Base-by-base conservation (phyloP, 2,797 vertebrate species). In the Lepus oiostolus region DNA sequence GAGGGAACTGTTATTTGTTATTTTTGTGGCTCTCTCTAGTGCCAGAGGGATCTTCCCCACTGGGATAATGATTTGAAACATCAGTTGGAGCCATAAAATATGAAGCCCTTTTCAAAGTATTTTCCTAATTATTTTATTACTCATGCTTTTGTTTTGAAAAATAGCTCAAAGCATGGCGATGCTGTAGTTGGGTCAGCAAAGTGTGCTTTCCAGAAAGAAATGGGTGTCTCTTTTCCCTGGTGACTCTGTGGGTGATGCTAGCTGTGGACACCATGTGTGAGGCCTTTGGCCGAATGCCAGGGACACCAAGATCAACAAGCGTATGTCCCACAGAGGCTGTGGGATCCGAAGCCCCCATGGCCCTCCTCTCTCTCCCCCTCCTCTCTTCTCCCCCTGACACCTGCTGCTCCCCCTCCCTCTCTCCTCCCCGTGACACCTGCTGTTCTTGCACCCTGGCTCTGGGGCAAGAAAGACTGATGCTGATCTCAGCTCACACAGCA, bases 51-150 rank as follows among this genome's bases (percentile, higher is more conserved):
- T 54, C 82, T 54, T 65, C n/a, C 95, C 93, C 42, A 35, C 97
- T 85, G 93, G 82, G 96, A 87, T 95, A 97, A 96, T 92, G 72
- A 52, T 30, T 71, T 38, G 65, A 90, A 85, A 80, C 86, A 91
- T 93, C 68, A 74, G 32, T 38, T 58, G n/a, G 52, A 75, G 38
- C 42, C 70, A 26, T 89, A 92, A 96, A 92, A 94, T 80, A 95
- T 80, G 86, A 95, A 96, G 88, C 38, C 32, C 35, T 91, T 94
- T 91, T 83, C 72, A 88, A 89, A 90, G 94, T 93, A 94, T 85
- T 95, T 94, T 95, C 93, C 81, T 96, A 95, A 96, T 96, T 95
- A 96, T 96, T 96, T 97, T 58, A 95, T 93, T 91, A 52, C 11
- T 32, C 32, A 71, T 0, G 30, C 3, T 12, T 21, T 81, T 38